Base-by-base conservation (phyloP, 2,888 invertebrate species). In the Ypsolopha sequella region DNA sequence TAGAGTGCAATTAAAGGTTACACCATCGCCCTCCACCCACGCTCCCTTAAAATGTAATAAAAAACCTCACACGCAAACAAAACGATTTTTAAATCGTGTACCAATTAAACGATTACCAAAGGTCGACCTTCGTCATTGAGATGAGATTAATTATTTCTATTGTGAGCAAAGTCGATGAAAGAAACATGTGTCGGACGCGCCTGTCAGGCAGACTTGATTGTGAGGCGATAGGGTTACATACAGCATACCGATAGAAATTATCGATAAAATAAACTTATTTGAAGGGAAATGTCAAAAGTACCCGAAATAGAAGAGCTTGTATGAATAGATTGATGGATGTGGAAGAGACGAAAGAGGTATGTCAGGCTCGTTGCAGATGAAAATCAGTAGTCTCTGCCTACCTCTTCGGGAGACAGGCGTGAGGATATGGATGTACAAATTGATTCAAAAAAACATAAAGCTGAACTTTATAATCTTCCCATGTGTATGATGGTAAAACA, bases 141-240 rank as follows among this genome's bases (percentile, higher is more conserved):
- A 65, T 56, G 59, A 68, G 65, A 76, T 76, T 77, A 76, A 77
- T 78, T 77, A 73, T 72, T 67, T 66, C 70, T 68, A 73, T 77
- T 76, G 76, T 77, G 51, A 49, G 24, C 35, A 11, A 35, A 49
- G 33, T 41, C 35, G 49, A 49, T 41, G 49, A 49, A 49, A 49
- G 35, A 13, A 41, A 49, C 49, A 41, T 24, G 49, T 41, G 49
- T 49, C 34, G 41, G 49, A 49, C 33, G 24, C 49, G 49, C 49
- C 24, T 49, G 49, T 49, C 49, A 49, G 9, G 49, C 33, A 24
- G 6, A 34, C 33, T 46, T 46, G 46, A 46, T 46, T 46, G 46
- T 46, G 46, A 43, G 9, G 9, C 13, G 13, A 43, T 8, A 14
- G 43, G 13, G 7, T 13, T 7, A 8, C 24, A 13, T 14, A 8